Evolutionary conservation across 2,888 invertebrate species (phyloP).

Genomic region (Acronicta alni): DNA sequence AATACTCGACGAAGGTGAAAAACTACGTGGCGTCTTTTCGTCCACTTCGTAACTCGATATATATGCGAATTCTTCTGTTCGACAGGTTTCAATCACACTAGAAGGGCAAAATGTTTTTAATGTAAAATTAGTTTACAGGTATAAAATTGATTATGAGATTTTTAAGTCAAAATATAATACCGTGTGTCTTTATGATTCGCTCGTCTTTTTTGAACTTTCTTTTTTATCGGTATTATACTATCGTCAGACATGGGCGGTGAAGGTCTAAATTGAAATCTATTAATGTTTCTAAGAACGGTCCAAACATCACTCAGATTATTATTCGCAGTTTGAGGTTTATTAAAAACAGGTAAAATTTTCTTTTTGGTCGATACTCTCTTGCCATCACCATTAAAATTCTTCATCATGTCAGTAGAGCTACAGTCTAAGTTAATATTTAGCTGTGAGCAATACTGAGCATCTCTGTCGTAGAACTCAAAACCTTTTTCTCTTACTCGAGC

Average conservation of each 20-base stretch:
- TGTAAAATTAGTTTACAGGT: background rate
- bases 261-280: conserved; percentile 75
- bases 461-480: conserved; percentile 71
- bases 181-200: conserved; percentile 67
- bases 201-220: conserved; percentile 58
- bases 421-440: conserved; percentile 70
- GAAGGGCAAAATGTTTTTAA: conserved; percentile 41
- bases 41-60: conserved; percentile 75
- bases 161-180: conserved; percentile 50
- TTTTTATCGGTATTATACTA: conserved; percentile 65
- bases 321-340: conserved; percentile 45
- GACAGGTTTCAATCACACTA: conserved; percentile 77
- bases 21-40: conserved; percentile 57
- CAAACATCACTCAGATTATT: conserved; percentile 72
- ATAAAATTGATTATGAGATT: no score
- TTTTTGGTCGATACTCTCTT: conserved; percentile 50
- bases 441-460: conserved; percentile 71
- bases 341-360: conserved; percentile 31
- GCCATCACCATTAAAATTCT: conserved; percentile 66
- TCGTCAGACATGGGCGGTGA: conserved; percentile 77
- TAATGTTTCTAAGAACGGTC: conserved; percentile 79
- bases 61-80: conserved; percentile 78
- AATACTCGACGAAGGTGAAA: conserved; percentile 73
- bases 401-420: conserved; percentile 73
- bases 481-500: conserved; percentile 58